Evolutionary conservation across 2,888 invertebrate genomes (phyloP).

Genomic region (Yponomeuta malinellus): DNA sequence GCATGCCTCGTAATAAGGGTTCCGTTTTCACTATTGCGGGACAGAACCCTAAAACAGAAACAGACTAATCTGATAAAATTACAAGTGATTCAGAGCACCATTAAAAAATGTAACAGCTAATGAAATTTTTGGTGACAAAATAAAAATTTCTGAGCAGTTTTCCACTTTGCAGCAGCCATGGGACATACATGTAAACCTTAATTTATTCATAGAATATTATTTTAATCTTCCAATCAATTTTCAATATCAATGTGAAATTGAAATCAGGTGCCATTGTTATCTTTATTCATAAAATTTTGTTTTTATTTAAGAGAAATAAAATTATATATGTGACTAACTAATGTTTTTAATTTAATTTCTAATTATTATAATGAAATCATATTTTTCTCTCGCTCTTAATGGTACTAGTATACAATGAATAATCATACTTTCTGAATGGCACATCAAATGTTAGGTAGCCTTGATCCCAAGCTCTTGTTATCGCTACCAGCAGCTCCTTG

Average conservation of each 20-base stretch:
- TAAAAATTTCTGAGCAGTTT: no score
- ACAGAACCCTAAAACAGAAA: no score
- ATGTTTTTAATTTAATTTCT: neutral
- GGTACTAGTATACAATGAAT: slow-evolving; percentile 79
- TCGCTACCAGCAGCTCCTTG: slow-evolving; percentile 82
- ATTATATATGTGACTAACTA: neutral
- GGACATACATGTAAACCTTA: no score
- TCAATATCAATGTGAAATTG: neutral
- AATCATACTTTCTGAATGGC: slow-evolving; percentile 89
- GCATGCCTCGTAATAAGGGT: no score
- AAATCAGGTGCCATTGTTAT: neutral
- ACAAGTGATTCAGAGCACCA: no score
- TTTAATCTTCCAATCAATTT: neutral
- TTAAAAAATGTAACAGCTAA: no score
- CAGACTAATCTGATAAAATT: no score
- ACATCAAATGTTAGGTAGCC: slow-evolving; percentile 89
- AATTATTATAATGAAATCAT: neutral
- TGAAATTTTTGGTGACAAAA: no score
- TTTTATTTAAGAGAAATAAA: neutral
- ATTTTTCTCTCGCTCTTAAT: slow-evolving; percentile 4
- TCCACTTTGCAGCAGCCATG: no score
- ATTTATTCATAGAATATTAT: no score
- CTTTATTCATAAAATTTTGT: neutral
- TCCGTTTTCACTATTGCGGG: no score
- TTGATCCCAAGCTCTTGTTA: slow-evolving; percentile 87